Conservation (phyloP, 2,113 vertebrate species). For the Monopterus albus region DNA sequence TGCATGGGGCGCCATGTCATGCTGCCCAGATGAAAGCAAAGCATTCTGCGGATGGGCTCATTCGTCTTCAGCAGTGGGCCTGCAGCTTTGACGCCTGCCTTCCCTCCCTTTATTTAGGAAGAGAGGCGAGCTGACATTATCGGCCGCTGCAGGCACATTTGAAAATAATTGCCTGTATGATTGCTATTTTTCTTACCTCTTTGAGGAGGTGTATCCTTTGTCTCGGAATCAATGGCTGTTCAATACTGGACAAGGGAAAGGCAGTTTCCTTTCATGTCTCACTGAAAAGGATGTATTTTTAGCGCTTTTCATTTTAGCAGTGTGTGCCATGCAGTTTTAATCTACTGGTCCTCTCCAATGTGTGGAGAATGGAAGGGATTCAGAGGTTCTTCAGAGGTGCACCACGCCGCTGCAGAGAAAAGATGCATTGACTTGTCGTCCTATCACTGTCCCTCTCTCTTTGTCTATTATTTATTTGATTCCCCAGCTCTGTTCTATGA, state of each 20-base stretch:
- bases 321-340: slow-evolving; percentile 81
- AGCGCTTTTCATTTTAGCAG: slow-evolving; percentile 77
- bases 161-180: slow-evolving; percentile 85
- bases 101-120: slow-evolving; percentile 78
- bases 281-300: slow-evolving; percentile 83
- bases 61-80: slow-evolving; percentile 77
- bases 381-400: slow-evolving; percentile 71
- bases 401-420: slow-evolving; percentile 69
- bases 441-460: slow-evolving; percentile 74
- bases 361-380: slow-evolving; percentile 73
- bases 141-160: slow-evolving; percentile 82
- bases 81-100: slow-evolving; percentile 74
- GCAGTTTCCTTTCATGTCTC: slow-evolving; percentile 82
- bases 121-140: slow-evolving; percentile 82
- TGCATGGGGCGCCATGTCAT: slow-evolving; percentile 72
- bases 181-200: slow-evolving; percentile 83
- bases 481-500: slow-evolving; percentile 70
- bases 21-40: slow-evolving; percentile 77
- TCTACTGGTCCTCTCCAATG: slow-evolving; percentile 72
- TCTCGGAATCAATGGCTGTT: slow-evolving; percentile 82
- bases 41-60: slow-evolving; percentile 73
- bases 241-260: slow-evolving; percentile 82
- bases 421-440: slow-evolving; percentile 77
- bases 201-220: slow-evolving; percentile 84
- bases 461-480: slow-evolving; percentile 81